phyloP scores from a whole-genome alignment of 2,113 vertebrate genomes.

The Struthio camelus region DNA sequence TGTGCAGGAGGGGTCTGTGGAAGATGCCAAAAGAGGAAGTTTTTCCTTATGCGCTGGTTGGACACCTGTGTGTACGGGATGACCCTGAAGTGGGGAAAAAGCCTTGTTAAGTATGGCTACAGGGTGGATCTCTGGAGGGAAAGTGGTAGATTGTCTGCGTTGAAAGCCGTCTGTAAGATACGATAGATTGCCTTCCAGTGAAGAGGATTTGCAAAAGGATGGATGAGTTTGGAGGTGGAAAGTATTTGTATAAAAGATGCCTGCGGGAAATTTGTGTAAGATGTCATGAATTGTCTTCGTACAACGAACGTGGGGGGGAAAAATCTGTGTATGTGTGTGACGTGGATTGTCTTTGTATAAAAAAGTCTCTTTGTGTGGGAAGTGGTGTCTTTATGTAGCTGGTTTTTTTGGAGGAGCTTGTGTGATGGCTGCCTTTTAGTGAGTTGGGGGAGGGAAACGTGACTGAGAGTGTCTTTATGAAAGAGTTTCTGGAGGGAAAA shows the following conservation, averaged over 20 bases:
- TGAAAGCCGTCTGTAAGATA: neutral
- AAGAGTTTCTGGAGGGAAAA: neutral
- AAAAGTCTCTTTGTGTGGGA: neutral
- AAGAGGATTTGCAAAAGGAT: neutral
- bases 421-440: neutral
- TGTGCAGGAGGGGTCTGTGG: neutral
- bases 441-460: fast-evolving
- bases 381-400: neutral
- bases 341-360: neutral
- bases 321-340: fast-evolving
- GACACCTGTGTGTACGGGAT: fast-evolving
- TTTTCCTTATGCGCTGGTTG: neutral
- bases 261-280: neutral
- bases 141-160: neutral
- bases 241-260: neutral
- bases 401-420: neutral
- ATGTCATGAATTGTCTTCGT: neutral
- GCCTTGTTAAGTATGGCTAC: fast-evolving
- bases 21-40: neutral
- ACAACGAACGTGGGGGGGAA: fast-evolving
- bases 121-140: fast-evolving
- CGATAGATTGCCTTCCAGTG: neutral
- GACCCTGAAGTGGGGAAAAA: neutral
- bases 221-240: neutral
- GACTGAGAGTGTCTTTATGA: neutral